These are phyloP conservation scores for Nycticryphes semicollaris DNA, from an alignment of 2,113 vertebrate species.

Conservation along the genomic window DNA sequence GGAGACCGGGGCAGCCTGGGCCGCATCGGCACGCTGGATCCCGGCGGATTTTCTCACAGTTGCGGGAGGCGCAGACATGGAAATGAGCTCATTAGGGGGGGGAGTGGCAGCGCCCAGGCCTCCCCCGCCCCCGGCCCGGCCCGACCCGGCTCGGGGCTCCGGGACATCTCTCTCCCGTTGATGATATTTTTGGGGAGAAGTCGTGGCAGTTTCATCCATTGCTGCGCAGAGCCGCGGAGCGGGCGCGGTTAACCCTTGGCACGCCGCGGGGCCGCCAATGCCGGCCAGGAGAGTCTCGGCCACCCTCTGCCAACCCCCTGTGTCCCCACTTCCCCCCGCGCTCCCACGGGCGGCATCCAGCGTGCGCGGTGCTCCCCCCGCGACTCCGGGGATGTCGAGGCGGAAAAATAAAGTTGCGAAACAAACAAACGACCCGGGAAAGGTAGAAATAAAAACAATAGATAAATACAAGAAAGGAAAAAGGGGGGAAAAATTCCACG, in stretches of 20 bases:
- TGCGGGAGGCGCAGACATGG: constrained; percentile 70
- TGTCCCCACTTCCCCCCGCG: neutral
- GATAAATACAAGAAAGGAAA: too few relatives aligned
- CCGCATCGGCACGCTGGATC: constrained; percentile 45
- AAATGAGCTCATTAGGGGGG: constrained; percentile 73
- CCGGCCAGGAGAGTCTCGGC: neutral
- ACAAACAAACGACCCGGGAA: neutral
- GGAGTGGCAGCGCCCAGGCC: constrained; percentile 64
- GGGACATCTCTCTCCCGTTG: neutral
- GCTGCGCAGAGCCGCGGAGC: neutral
- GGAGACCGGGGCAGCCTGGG: constrained; percentile 53
- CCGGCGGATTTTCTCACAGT: constrained; percentile 67
- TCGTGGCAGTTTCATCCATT: neutral
- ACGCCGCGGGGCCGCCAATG: neutral
- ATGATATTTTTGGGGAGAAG: neutral
- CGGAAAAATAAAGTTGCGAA: neutral
- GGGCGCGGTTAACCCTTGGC: neutral
- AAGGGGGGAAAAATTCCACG: neutral
- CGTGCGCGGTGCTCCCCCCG: neutral
- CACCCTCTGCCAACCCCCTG: neutral
- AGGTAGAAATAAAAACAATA: neutral
- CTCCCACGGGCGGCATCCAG: neutral
- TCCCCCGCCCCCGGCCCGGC: constrained; percentile 5
- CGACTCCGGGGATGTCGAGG: neutral
- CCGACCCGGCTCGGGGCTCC: neutral